Base-by-base conservation (phyloP, 2,797 vertebrate species). In the Agapornis canus region DNA sequence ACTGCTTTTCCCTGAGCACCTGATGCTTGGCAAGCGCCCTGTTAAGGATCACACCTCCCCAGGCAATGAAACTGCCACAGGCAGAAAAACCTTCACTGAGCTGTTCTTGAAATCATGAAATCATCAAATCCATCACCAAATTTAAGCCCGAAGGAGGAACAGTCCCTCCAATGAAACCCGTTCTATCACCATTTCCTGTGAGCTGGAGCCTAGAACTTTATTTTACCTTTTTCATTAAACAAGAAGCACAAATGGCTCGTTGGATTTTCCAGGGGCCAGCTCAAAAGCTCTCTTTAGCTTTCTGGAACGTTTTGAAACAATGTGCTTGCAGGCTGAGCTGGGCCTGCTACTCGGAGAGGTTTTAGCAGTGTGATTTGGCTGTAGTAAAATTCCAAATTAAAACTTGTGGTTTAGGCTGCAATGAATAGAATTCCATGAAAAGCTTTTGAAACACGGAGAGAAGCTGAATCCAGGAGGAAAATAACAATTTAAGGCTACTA, bases 351-450 rank as follows among this genome's bases (percentile, higher is more conserved):
- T 54, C 3, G 7, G 56, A 82, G 88, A 25, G 8, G 0, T 54
- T 90, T 91, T 69, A 81, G 70, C 52, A 43, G 89, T 27, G 15
- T 52, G 88, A 71, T 81, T 92, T 97, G 96, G 96, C 91, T 48
- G 21, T 51, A 84, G 95, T 43, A 77, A 93, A 90, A 85, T 91
- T 95, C 94, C 96, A 96, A 94, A 96, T 95, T 93, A 96, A 95
- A 96, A 92, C 42, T 29, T 92, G 95, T 73, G 95, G 94, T 95
- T 96, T 86, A 77, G 90, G 35, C 79, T 49, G 86, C 45, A 61
- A 49, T 19, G 94, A 84, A 79, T 11, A 86, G 72, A 82, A 66
- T 85, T 89, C 92, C 79, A 45, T 2, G 1, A 78, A 63, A 61
- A 84, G 80, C 51, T 51, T 4, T 6, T 31, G 60, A 68, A 86